Evolutionary conservation across 2,888 invertebrate species (phyloP), one percentile per base, ranked within the genome.

Genomic region (Vanessa cardui): DNA sequence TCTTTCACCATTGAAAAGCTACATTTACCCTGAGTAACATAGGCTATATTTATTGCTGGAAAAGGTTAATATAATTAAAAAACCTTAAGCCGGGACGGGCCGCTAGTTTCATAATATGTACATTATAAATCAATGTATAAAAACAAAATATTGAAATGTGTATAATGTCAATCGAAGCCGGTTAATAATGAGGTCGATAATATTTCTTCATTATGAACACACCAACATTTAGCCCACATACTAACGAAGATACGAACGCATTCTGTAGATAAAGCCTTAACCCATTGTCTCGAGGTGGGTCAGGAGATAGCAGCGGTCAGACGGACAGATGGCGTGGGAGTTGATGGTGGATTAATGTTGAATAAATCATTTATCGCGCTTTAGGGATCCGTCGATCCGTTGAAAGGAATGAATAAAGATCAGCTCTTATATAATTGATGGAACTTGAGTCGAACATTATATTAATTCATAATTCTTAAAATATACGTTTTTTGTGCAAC

Each of bases 191-290:
- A 60, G 44, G 39, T 52, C 56, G 68, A 31, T 54, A 26, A 31
- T 31, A 9, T 54, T n/a, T 72, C 70, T 68, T 52, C 54, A 67
- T 69, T 50, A 69, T 71, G 66, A 74, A 73, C 71, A 70, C 70
- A 66, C 60, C 56, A 72, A 73, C 70, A 72, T 75, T 78, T 76
- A 73, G 69, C 67, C 72, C 69, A 74, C 74, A 66, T 72, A 71
- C 65, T 62, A 69, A 64, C 20, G 15, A 46, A 69, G 80, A 81
- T 80, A 81, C 70, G 76, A 76, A 66, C 72, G 79, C 85, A 83
- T 86, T 83, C 79, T 73, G 76, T 80, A 83, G 84, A 87, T 78
- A 74, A 69, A 66, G 61, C 81, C 80, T 85, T 85, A 68, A 66
- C 64, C 83, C 81, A 87, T 87, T 87, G 87, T 87, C 80, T 84